phyloP scores from a whole-genome alignment of 2,888 invertebrate genomes.

The Lithophane socia region DNA sequence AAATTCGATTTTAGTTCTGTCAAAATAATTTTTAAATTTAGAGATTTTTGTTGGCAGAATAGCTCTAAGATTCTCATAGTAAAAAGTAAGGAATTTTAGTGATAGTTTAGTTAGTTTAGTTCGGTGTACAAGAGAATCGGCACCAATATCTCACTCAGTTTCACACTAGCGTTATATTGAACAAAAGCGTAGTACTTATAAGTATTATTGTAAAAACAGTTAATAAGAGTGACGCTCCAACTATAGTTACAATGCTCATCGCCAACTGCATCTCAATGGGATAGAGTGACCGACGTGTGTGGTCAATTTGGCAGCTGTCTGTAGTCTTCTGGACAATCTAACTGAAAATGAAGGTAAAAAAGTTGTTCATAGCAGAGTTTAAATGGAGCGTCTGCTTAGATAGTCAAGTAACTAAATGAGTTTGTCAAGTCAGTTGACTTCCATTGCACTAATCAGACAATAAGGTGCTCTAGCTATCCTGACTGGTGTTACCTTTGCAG shows the following conservation, averaged over 20 bases:
- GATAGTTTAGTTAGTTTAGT: too few relatives aligned
- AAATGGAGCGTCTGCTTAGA: neutral
- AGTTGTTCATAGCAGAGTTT: neutral
- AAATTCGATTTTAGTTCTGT: too few relatives aligned
- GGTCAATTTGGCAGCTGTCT: conserved; percentile 27
- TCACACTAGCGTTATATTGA: neutral
- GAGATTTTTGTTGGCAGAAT: too few relatives aligned
- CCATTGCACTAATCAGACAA: neutral
- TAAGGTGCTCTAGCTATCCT: neutral
- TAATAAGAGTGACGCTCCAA: conserved; percentile 4
- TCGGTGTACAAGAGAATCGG: too few relatives aligned
- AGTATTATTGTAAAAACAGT: conserved; percentile 9
- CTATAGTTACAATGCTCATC: conserved; percentile 4
- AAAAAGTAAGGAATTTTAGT: too few relatives aligned
- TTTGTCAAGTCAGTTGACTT: neutral
- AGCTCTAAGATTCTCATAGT: too few relatives aligned
- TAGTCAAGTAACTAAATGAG: neutral
- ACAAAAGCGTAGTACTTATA: neutral
- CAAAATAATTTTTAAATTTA: too few relatives aligned
- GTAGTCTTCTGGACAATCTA: neutral
- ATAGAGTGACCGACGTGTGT: conserved; percentile 32
- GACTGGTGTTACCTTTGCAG: neutral
- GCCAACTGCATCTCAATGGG: neutral
- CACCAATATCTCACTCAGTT: too few relatives aligned
- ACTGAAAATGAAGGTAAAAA: neutral